Evolutionary conservation across 2,113 vertebrate genomes (phyloP), one percentile per base, ranked within the genome.

Genomic region (Aythya baeri): DNA sequence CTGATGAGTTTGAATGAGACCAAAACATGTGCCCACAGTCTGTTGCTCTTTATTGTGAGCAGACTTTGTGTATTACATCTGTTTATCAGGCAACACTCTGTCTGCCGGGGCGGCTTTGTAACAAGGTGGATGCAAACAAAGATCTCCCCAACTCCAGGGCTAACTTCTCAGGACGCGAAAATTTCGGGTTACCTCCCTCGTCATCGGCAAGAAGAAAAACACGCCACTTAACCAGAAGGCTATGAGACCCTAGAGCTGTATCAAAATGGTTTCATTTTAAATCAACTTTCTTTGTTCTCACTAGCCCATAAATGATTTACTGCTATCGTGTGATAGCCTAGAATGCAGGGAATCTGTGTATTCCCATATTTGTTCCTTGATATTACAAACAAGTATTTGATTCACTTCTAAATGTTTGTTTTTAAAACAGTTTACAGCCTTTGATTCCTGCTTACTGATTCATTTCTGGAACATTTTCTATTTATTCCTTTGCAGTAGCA

Each of bases 41-140:
- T 97, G 97, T 73, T 97, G 96, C 97, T 97, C 31, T 93, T 97
- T 95, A 97, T 97, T 98, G 97, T 96, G 88, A 96, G 96, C 94
- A 96, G 97, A 97, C 97, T 95, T 94, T 96, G 95, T 96, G 96
- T 84, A 88, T 95, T 98, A 97, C 97, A 97, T 97, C 97, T 97
- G 96, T 95, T 98, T 97, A 96, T 96, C 96, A 96, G 97, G 96
- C 96, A 96, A 95, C 94, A 96, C 95, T 97, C 91, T 94, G 94
- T 97, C 97, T 97, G 97, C 90, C 70, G 68, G 95, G 54, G 57
- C 15, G 41, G 83, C 96, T 97, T 97, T 98, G 93, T 96, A 97
- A 95, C 96, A 96, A 96, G 92, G 95, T 97, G 84, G 92, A 93
- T 61, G 86, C 66, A 72, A 97, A 95, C 43, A 77, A 94, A 95